Evolutionary conservation across 2,888 invertebrate genomes (phyloP).

Genomic region (Hypena proboscidalis): DNA sequence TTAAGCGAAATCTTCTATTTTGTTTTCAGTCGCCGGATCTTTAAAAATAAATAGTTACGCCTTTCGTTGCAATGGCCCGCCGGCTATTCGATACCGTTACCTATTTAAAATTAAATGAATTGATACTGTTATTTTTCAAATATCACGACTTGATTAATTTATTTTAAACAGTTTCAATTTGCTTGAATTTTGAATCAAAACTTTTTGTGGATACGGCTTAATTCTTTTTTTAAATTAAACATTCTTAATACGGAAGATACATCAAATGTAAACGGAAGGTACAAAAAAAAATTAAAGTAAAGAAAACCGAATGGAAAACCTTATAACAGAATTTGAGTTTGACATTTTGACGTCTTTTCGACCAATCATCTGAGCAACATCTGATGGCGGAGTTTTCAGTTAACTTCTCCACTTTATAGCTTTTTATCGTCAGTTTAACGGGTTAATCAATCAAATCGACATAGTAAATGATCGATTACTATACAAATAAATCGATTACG

Average conservation of each 20-base stretch:
- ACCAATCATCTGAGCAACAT: too few species aligned
- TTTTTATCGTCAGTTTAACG: slow-evolving; percentile 10
- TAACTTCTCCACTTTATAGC: too few species aligned
- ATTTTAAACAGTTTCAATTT: slow-evolving; percentile 36
- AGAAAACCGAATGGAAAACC: too few species aligned
- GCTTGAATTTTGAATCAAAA: slow-evolving; percentile 31
- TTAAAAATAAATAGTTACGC: slow-evolving; percentile 45
- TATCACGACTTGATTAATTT: slow-evolving; percentile 62
- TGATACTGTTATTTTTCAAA: slow-evolving; percentile 65
- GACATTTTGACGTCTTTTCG: too few species aligned
- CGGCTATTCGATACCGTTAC: slow-evolving; percentile 60
- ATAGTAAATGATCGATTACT: slow-evolving; percentile 3
- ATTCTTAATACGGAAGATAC: too few species aligned
- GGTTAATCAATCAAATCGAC: slow-evolving; percentile 1
- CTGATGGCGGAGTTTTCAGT: too few species aligned
- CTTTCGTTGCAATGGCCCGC: slow-evolving; percentile 37
- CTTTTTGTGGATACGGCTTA: slow-evolving; percentile 24
- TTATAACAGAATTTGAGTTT: too few species aligned
- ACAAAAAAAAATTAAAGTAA: too few species aligned
- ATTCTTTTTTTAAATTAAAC: slow-evolving; percentile 14
- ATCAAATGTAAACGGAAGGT: slow-evolving; percentile 4
- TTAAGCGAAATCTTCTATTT: too few species aligned
- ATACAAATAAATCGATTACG: slow-evolving; percentile 12
- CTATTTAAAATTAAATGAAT: slow-evolving; percentile 58
- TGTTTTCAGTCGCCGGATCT: too few species aligned